Conservation (phyloP, 2,113 vertebrate genomes). For the Labeo rohita region DNA sequence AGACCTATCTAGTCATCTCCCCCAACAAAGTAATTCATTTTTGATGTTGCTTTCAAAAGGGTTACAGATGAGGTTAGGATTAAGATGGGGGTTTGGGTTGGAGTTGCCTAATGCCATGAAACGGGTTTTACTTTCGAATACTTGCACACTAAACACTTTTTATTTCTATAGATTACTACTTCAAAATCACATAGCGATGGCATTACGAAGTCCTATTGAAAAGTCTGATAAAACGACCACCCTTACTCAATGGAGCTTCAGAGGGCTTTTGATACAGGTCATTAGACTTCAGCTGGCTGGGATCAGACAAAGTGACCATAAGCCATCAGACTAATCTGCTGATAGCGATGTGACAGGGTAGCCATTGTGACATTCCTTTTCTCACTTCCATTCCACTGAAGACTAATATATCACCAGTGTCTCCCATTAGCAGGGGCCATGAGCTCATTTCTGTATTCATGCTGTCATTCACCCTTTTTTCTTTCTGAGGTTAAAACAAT, state of each 20-base stretch:
- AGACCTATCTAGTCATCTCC: background rate
- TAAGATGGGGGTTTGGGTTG: background rate
- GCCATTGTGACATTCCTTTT: constrained; percentile 20
- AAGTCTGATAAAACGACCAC: constrained; percentile 9
- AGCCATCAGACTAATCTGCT: constrained; percentile 54
- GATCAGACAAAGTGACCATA: constrained; percentile 54
- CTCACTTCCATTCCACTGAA: constrained; percentile 20
- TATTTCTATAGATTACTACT: background rate
- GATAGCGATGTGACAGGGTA: constrained; percentile 51
- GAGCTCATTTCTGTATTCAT: constrained; percentile 48
- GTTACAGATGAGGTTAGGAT: background rate
- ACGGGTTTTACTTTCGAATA: background rate
- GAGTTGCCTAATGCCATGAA: background rate
- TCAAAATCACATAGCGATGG: background rate
- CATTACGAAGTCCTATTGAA: constrained; percentile 22
- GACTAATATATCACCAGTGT: constrained; percentile 39
- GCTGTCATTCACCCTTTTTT: constrained; percentile 23
- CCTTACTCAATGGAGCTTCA: constrained; percentile 8
- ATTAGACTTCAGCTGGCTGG: constrained; percentile 34
- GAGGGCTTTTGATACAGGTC: constrained; percentile 5
- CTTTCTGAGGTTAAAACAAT: constrained; percentile 59
- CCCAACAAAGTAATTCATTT: background rate
- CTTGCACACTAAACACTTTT: background rate
- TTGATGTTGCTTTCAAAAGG: background rate
- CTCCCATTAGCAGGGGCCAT: constrained; percentile 37